phyloP scores from a whole-genome alignment of 2,888 invertebrate genomes.

The Phyllotreta cruciferae region DNA sequence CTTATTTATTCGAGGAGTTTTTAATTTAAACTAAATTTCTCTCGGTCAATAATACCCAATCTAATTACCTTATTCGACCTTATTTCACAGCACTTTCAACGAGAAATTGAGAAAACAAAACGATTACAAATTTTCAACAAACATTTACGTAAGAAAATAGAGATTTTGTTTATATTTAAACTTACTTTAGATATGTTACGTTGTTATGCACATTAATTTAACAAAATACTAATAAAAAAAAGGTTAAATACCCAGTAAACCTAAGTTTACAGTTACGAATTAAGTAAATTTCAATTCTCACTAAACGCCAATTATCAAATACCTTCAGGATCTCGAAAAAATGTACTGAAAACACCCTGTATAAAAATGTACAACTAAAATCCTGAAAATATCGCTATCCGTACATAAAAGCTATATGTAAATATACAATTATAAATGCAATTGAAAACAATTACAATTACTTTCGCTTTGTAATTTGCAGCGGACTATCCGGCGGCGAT shows the following conservation, averaged over 20 bases:
- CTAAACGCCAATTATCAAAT: conserved; percentile 8
- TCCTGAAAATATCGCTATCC: conserved; percentile 8
- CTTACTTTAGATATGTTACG: too few relatives aligned
- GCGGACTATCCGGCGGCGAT: conserved; percentile 59
- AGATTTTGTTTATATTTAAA: too few relatives aligned
- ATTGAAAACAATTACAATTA: conserved; percentile 38
- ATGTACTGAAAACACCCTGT: neutral
- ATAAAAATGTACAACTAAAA: neutral
- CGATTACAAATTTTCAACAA: too few relatives aligned
- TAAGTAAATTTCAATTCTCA: neutral
- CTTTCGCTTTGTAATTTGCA: conserved; percentile 55
- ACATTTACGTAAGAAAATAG: too few relatives aligned
- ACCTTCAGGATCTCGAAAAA: neutral
- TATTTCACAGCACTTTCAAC: too few relatives aligned
- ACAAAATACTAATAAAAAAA: too few relatives aligned
- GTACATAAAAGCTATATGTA: conserved; percentile 1
- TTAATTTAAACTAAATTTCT: too few relatives aligned
- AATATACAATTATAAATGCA: neutral
- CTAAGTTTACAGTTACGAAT: neutral
- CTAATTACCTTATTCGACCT: too few relatives aligned
- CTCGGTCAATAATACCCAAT: too few relatives aligned
- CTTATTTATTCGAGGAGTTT: too few relatives aligned
- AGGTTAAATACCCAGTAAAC: neutral
- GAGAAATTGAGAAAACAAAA: too few relatives aligned
- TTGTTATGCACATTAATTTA: too few relatives aligned